phyloP scores from a whole-genome alignment of 23 tunicate genomes.

The Ascidia mentula region DNA sequence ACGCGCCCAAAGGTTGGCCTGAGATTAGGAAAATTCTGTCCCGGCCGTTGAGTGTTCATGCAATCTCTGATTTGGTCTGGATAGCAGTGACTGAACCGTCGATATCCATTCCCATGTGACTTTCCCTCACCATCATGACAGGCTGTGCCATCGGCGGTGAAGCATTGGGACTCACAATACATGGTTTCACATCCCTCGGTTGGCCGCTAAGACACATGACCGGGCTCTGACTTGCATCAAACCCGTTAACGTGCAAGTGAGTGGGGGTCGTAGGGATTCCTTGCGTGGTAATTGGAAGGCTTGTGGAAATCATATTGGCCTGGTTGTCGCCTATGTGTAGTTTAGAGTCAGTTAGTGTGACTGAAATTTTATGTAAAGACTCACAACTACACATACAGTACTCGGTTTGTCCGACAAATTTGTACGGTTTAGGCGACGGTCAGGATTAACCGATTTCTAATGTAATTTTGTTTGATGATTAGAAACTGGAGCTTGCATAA shows the following conservation, averaged over 20 bases:
- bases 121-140: background rate
- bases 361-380: no score
- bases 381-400: no score
- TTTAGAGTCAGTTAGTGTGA: background rate
- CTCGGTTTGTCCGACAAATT: no score
- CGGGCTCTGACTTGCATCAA: background rate
- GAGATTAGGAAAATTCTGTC: no score
- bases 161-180: background rate
- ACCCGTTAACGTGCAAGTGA: background rate
- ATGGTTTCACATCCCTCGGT: background rate
- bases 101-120: background rate
- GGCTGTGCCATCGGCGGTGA: background rate
- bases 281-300: background rate
- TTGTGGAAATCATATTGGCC: slow-evolving; percentile 1
- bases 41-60: no score
- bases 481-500: no score
- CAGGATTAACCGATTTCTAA: no score
- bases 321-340: slow-evolving; percentile 2
- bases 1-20: no score
- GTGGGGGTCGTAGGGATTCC: background rate
- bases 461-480: no score
- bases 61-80: slow-evolving; percentile 15
- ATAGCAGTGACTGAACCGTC: background rate
- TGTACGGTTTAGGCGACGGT: no score
- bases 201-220: background rate